Conservation (phyloP, 2,113 vertebrate species). For the Campylomormyrus tamandua region DNA sequence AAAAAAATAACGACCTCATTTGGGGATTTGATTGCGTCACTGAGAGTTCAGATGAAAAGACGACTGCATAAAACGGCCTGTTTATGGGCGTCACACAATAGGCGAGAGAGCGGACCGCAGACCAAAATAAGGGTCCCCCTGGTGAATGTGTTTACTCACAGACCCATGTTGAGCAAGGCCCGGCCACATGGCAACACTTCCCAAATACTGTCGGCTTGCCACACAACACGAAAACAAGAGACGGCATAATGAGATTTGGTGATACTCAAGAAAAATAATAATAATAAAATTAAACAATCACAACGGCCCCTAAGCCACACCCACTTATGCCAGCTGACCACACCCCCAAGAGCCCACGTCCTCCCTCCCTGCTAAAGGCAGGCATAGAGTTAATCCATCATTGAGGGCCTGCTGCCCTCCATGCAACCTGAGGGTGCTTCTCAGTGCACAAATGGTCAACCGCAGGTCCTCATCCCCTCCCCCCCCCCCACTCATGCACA, state of each 20-base stretch:
- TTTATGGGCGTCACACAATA: slow-evolving; percentile 24
- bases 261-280: background rate
- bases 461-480: background rate
- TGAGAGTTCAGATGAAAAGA: slow-evolving; percentile 23
- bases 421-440: background rate
- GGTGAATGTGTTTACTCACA: slow-evolving; percentile 14
- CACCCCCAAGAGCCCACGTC: background rate
- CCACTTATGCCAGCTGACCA: background rate
- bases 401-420: background rate
- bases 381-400: background rate
- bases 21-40: slow-evolving; percentile 24
- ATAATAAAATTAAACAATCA: background rate
- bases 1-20: slow-evolving; percentile 19
- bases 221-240: slow-evolving; percentile 30
- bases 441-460: background rate
- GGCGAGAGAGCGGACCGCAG: slow-evolving; percentile 29
- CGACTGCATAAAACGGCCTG: slow-evolving; percentile 24
- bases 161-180: background rate
- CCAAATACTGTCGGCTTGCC: slow-evolving; percentile 26
- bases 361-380: background rate
- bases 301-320: background rate
- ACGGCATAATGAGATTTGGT: background rate
- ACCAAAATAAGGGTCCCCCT: slow-evolving; percentile 36
- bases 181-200: background rate
- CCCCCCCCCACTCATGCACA: background rate